A percentile compares a stretch with the other conserved stretches of the same genome.
These are phyloP conservation scores for Anguilla rostrata DNA, from an alignment of 2,113 vertebrate genomes.

Conservation along the genomic window DNA sequence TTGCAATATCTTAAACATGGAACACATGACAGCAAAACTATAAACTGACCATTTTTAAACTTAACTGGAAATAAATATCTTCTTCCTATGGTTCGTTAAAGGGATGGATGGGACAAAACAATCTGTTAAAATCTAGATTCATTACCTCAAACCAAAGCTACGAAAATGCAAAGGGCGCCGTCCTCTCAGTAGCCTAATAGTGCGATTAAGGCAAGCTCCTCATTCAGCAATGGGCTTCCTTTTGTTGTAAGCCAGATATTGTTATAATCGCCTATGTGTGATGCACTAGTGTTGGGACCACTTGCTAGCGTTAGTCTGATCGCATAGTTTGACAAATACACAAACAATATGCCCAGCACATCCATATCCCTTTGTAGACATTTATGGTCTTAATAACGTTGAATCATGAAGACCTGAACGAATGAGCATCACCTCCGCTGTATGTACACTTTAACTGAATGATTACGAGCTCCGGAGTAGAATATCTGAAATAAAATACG, in stretches of 20 bases:
- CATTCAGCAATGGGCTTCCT: not conserved
- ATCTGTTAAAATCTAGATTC: conserved; percentile 21
- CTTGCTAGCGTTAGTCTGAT: conserved; percentile 8
- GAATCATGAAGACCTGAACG: conserved; percentile 1
- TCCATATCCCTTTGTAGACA: not conserved
- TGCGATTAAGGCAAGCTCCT: not conserved
- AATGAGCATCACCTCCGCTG: not conserved
- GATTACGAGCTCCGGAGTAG: conserved; percentile 3
- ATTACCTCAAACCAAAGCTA: conserved; percentile 6
- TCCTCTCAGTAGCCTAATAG: not conserved
- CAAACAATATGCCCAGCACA: not conserved
- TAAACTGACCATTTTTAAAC: no score
- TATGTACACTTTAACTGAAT: conserved; percentile 11
- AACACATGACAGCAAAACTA: not conserved
- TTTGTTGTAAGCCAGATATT: conserved; percentile 2
- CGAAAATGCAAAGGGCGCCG: conserved; percentile 12
- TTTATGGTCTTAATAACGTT: conserved; percentile 4
- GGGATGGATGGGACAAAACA: not conserved
- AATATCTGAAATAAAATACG: not conserved
- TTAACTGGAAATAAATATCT: not conserved
- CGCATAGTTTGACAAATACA: not conserved
- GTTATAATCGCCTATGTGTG: not conserved
- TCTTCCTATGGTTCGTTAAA: not conserved
- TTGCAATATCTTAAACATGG: not conserved
- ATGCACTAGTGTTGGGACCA: conserved; percentile 5